Evolutionary conservation across 1,140 invertebrate species (phyloP).

Genomic region (Diorhabda sublineata): DNA sequence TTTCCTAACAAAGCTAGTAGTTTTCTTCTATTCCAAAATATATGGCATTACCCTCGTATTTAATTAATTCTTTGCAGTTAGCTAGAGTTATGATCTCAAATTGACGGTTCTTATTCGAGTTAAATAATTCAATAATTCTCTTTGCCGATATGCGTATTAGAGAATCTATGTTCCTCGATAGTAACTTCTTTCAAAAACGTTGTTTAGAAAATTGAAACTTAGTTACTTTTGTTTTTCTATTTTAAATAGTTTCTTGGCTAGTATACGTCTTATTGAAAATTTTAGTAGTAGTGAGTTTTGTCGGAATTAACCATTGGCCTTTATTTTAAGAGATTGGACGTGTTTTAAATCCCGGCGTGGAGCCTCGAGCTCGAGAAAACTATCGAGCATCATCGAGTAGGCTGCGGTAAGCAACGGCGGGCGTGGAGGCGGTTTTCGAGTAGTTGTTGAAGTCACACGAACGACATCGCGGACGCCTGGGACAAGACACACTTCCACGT

Average conservation of each 20-base stretch:
- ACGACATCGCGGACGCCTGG: conserved; percentile 27
- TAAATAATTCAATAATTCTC: too few species aligned
- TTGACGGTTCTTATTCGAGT: too few species aligned
- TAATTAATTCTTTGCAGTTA: too few species aligned
- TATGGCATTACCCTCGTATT: too few species aligned
- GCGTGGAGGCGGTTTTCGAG: conserved; percentile 19
- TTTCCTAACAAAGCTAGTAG: too few species aligned
- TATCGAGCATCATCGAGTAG: neutral
- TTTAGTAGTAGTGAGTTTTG: neutral
- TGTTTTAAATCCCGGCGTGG: neutral
- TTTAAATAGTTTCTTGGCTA: neutral
- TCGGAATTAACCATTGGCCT: neutral
- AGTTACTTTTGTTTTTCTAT: neutral
- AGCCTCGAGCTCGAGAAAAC: neutral
- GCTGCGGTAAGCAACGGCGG: conserved; percentile 6
- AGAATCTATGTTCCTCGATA: too few species aligned
- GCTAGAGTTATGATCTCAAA: too few species aligned
- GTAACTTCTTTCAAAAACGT: too few species aligned
- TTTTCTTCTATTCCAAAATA: too few species aligned
- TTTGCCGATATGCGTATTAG: too few species aligned
- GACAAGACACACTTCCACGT: conserved; percentile 33
- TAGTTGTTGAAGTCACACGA: conserved; percentile 18
- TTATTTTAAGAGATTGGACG: neutral
- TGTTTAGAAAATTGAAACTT: too few species aligned
- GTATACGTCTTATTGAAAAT: neutral